Conservation (phyloP, 2,113 vertebrate genomes). For the Apodemus speciosus region DNA sequence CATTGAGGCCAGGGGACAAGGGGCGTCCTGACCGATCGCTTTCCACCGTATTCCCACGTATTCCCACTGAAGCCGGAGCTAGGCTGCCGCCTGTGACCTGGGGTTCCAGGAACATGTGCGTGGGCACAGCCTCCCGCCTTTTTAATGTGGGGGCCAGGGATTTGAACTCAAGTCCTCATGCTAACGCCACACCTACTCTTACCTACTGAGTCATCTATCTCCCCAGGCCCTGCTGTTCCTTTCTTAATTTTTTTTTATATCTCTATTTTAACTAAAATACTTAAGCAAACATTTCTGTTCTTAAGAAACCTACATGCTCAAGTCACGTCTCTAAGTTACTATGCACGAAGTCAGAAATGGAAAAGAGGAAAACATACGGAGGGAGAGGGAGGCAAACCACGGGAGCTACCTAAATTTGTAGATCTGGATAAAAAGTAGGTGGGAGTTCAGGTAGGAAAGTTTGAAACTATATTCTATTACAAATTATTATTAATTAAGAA, state of each 20-base stretch:
- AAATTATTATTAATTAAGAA: not conserved
- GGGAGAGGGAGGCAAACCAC: rapidly evolving
- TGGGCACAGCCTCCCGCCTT: no score
- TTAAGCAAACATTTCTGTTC: not conserved
- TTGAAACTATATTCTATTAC: not conserved
- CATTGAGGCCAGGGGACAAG: not conserved
- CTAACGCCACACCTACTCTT: not conserved
- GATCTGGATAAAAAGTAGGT: not conserved
- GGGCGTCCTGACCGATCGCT: no score
- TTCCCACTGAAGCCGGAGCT: not conserved
- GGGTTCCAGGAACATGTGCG: not conserved
- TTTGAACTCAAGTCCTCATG: not conserved
- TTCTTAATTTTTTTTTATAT: not conserved
- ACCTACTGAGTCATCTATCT: not conserved
- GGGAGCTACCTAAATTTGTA: not conserved
- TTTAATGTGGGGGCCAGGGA: not conserved
- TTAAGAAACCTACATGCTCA: not conserved
- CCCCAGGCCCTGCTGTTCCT: not conserved
- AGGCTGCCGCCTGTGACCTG: not conserved
- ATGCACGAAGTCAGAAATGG: not conserved
- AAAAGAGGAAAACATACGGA: not conserved
- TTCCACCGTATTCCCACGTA: not conserved
- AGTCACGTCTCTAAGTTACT: not conserved
- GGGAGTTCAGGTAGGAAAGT: not conserved
- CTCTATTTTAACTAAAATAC: not conserved